These are phyloP conservation scores for Gastracanthus pulcherrimus DNA, from an alignment of 2,888 invertebrate species.

Conservation along the genomic window DNA sequence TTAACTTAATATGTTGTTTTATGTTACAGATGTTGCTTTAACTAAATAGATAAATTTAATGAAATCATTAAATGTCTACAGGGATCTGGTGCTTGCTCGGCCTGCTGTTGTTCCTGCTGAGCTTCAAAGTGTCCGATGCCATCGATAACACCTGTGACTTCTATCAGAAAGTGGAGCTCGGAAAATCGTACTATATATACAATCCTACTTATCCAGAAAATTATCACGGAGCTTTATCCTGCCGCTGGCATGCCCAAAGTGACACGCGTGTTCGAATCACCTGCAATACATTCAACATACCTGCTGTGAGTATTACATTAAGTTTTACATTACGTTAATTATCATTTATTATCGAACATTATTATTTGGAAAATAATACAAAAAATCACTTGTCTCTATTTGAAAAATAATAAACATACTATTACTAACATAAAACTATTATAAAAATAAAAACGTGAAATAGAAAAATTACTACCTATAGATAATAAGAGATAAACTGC, in stretches of 20 bases:
- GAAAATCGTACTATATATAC: slow-evolving; percentile 76
- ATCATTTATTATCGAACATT: too few relatives aligned
- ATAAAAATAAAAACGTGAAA: too few relatives aligned
- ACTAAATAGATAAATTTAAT: too few relatives aligned
- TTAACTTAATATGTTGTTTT: too few relatives aligned
- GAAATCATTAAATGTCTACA: background rate
- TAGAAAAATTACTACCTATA: too few relatives aligned
- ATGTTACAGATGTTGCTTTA: too few relatives aligned
- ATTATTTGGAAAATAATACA: too few relatives aligned
- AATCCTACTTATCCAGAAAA: slow-evolving; percentile 78
- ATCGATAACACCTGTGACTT: slow-evolving; percentile 78
- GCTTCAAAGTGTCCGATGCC: slow-evolving; percentile 59
- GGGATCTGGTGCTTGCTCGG: background rate
- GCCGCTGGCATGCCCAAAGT: slow-evolving; percentile 80
- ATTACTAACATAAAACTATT: too few relatives aligned
- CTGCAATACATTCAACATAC: slow-evolving; percentile 78
- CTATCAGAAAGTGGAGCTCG: slow-evolving; percentile 73
- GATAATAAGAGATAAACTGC: too few relatives aligned
- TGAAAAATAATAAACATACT: too few relatives aligned
- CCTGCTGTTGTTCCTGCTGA: background rate
- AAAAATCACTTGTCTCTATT: too few relatives aligned
- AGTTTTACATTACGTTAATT: too few relatives aligned
- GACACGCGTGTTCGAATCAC: slow-evolving; percentile 70
- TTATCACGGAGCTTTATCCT: slow-evolving; percentile 75
- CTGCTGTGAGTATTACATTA: slow-evolving; percentile 75